phyloP scores from a whole-genome alignment of 2,113 vertebrate species.

The Coptodon rendalli region DNA sequence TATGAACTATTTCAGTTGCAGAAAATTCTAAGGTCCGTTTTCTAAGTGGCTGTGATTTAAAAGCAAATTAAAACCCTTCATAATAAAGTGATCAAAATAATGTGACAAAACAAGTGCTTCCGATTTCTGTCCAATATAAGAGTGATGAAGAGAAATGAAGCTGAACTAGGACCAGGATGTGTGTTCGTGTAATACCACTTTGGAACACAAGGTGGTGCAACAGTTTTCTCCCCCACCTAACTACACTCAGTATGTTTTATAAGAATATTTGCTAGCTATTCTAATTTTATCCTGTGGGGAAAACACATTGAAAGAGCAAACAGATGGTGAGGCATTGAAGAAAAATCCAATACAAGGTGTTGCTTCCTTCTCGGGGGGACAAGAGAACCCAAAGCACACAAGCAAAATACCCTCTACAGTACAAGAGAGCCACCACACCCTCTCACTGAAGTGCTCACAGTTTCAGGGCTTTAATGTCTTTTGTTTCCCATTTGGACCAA shows the following conservation, averaged over 20 bases:
- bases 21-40: background rate
- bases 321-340: background rate
- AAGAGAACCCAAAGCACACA: background rate
- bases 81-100: background rate
- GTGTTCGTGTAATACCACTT: background rate
- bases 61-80: background rate
- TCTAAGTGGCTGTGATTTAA: background rate
- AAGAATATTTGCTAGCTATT: background rate
- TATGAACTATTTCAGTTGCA: background rate
- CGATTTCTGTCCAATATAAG: background rate
- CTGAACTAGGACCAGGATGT: background rate
- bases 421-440: background rate
- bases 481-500: background rate
- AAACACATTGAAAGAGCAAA: background rate
- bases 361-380: background rate
- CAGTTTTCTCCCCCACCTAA: background rate
- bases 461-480: background rate
- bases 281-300: background rate
- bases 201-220: background rate
- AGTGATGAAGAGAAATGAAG: background rate
- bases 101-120: background rate
- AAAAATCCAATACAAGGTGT: background rate
- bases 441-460: background rate
- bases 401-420: background rate
- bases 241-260: background rate